Conservation (phyloP, 2,797 vertebrate species). For the Nannoperca obscura region DNA sequence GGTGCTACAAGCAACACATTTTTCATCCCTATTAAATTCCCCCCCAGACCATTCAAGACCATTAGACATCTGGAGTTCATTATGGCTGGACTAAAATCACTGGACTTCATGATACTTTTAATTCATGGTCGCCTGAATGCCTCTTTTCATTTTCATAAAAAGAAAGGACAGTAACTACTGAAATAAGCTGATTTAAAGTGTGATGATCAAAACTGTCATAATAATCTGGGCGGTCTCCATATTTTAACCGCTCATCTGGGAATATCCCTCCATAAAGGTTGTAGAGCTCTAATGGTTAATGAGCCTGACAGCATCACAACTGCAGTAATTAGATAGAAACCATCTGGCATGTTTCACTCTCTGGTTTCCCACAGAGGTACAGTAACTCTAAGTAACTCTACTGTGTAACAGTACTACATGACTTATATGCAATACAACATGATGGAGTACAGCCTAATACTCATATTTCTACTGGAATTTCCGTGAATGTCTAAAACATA, state of each 20-base stretch:
- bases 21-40: constrained; percentile 64
- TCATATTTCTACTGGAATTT: constrained; percentile 49
- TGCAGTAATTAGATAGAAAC: constrained; percentile 35
- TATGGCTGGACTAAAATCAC: constrained; percentile 51
- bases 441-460: constrained; percentile 22
- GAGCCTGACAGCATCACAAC: constrained; percentile 20
- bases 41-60: constrained; percentile 52
- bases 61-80: constrained; percentile 78
- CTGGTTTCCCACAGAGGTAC: constrained; percentile 27
- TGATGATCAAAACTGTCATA: neutral
- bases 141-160: constrained; percentile 23
- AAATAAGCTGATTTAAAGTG: neutral
- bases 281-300: constrained; percentile 7
- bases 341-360: constrained; percentile 26
- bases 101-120: constrained; percentile 54
- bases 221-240: neutral
- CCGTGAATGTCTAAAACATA: constrained; percentile 42
- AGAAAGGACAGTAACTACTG: neutral
- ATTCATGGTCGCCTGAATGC: constrained; percentile 50
- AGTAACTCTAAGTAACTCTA: constrained; percentile 19
- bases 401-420: neutral
- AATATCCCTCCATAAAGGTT: constrained; percentile 22
- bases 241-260: constrained; percentile 23
- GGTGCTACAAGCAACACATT: constrained; percentile 67
- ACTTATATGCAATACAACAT: constrained; percentile 19